These are phyloP conservation scores for Lates japonicus DNA, from an alignment of 2,797 vertebrate species.

Conservation along the genomic window DNA sequence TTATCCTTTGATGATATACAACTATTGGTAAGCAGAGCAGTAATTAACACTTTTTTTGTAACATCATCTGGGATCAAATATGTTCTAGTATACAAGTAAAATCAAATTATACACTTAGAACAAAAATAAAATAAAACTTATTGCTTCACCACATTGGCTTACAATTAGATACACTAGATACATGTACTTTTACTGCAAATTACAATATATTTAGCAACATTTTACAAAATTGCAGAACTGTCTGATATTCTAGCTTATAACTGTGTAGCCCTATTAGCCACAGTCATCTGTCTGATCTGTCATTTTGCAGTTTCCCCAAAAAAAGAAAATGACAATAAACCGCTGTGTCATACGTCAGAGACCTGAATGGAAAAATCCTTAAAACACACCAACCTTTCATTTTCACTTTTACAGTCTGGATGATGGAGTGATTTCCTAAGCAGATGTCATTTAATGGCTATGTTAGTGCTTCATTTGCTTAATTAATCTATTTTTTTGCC, in stretches of 20 bases:
- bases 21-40: no score
- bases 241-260: not conserved
- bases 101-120: not conserved
- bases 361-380: not conserved
- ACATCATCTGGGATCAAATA: not conserved
- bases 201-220: conserved; percentile 1
- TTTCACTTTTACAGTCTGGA: conserved; percentile 14
- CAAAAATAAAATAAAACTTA: not conserved
- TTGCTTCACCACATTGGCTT: not conserved
- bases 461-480: not conserved
- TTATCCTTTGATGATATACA: not conserved
- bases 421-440: conserved; percentile 17
- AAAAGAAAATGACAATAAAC: conserved; percentile 8
- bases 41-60: not conserved
- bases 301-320: conserved; percentile 13
- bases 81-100: not conserved
- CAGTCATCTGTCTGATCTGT: not conserved
- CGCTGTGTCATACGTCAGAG: not conserved
- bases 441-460: conserved; percentile 23
- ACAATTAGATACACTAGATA: not conserved
- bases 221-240: conserved; percentile 2
- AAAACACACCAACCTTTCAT: conserved; percentile 4
- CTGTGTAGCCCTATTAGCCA: not conserved
- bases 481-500: not conserved
- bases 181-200: not conserved